phyloP scores from a whole-genome alignment of 2,888 invertebrate species.

The Metopia argyrocephala region DNA sequence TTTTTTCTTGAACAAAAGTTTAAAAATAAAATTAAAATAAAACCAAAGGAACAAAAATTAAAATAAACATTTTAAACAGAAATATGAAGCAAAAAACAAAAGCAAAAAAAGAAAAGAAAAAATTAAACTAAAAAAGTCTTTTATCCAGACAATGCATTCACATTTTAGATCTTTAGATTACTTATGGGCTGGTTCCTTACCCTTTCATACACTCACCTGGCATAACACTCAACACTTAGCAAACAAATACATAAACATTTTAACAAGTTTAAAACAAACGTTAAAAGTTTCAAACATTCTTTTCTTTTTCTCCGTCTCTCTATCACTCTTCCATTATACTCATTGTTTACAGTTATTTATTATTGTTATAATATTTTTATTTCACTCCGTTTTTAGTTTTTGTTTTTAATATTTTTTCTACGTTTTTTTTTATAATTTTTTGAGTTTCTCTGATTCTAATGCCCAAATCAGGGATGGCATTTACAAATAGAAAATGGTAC shows the following conservation, averaged over 20 bases:
- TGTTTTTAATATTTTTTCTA: constrained; percentile 24
- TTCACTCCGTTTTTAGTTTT: neutral
- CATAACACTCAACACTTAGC: constrained; percentile 55
- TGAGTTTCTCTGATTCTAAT: too few relatives aligned
- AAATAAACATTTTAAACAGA: neutral
- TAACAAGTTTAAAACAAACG: constrained; percentile 61
- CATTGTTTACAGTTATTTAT: constrained; percentile 33
- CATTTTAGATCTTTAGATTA: constrained; percentile 32
- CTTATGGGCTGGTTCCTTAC: neutral
- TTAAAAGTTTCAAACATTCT: constrained; percentile 49
- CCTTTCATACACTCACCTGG: constrained; percentile 27
- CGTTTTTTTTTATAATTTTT: constrained; percentile 15
- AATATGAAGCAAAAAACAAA: neutral
- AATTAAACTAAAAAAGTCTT: constrained; percentile 26
- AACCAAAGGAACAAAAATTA: neutral
- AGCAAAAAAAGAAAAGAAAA: neutral
- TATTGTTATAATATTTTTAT: constrained; percentile 12
- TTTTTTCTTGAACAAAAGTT: constrained; percentile 4
- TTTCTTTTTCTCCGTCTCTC: neutral
- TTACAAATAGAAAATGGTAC: too few relatives aligned
- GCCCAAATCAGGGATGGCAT: too few relatives aligned
- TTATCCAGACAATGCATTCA: constrained; percentile 40
- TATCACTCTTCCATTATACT: neutral
- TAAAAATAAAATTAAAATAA: neutral
- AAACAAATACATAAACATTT: constrained; percentile 61